Conservation (phyloP, 2,113 vertebrate genomes). For the Oreochromis spilurus region DNA sequence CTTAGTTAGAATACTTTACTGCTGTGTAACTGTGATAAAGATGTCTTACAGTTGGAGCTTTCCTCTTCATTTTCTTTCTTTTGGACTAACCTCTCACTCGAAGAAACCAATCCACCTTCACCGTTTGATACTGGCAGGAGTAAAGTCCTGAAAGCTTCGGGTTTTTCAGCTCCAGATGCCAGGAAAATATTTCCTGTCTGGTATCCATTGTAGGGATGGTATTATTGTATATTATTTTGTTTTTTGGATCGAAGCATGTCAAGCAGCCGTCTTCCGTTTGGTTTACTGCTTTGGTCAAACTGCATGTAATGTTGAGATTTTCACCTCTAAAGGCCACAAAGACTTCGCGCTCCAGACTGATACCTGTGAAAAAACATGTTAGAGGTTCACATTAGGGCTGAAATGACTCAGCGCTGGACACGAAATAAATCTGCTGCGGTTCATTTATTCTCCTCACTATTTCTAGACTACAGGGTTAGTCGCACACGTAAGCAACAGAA, state of each 20-base stretch:
- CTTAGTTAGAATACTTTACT: background rate
- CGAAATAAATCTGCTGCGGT: background rate
- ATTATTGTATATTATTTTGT: accelerated
- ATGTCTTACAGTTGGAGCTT: background rate
- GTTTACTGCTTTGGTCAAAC: background rate
- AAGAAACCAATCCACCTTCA: slow-evolving; percentile 31
- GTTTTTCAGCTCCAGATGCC: background rate
- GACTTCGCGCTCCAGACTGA: background rate
- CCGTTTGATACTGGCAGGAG: slow-evolving; percentile 10
- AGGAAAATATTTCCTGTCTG: accelerated
- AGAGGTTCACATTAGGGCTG: background rate
- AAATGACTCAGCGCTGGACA: too few species aligned
- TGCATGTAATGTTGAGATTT: background rate
- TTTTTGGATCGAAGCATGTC: background rate
- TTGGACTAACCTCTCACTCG: slow-evolving; percentile 50
- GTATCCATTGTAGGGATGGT: accelerated
- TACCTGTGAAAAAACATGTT: slow-evolving; percentile 7
- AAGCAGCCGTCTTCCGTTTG: accelerated
- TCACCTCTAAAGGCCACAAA: slow-evolving; percentile 39
- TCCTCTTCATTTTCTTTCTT: background rate
- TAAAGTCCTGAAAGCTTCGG: slow-evolving; percentile 44
- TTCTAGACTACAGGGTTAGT: background rate
- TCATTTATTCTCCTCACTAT: background rate
- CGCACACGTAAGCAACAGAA: background rate
- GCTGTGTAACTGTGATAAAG: background rate